A percentile compares a stretch with the other conserved stretches of the same genome.
Evolutionary conservation across 1,140 invertebrate species (phyloP).

Genomic region (Drosophila auraria): DNA sequence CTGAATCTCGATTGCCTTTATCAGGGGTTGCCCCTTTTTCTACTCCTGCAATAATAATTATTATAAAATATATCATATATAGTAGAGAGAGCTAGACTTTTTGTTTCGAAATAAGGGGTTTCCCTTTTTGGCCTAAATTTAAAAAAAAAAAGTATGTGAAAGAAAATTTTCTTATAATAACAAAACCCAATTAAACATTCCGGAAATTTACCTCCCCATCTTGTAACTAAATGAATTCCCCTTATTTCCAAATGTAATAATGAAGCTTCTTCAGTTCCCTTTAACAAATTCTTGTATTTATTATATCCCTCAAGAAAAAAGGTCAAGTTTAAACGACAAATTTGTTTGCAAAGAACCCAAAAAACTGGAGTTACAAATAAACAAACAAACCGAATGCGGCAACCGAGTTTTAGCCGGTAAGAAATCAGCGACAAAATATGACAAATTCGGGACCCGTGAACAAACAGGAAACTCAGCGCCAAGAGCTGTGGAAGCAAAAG

Average conservation of each 20-base stretch:
- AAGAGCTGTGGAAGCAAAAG: conserved; percentile 41
- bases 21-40: neutral
- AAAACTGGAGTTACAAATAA: conserved; percentile 25
- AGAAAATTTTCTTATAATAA: neutral
- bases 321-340: conserved; percentile 55
- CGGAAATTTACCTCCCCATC: neutral
- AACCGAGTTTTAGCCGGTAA: conserved; percentile 48
- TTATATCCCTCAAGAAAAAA: conserved; percentile 18
- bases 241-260: neutral
- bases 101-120: no score
- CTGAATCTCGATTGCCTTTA: conserved; percentile 16
- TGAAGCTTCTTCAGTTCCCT: neutral
- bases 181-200: neutral
- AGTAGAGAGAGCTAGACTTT: neutral
- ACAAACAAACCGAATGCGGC: conserved; percentile 40
- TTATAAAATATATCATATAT: neutral
- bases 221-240: neutral
- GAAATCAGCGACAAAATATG: conserved; percentile 60
- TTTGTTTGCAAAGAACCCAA: conserved; percentile 48
- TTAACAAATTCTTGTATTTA: neutral
- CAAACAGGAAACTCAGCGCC: conserved; percentile 56
- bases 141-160: neutral
- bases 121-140: neutral
- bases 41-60: neutral
- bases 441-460: conserved; percentile 55